Base-by-base conservation (phyloP, 2,888 invertebrate genomes). In the Melieria crassipennis region DNA sequence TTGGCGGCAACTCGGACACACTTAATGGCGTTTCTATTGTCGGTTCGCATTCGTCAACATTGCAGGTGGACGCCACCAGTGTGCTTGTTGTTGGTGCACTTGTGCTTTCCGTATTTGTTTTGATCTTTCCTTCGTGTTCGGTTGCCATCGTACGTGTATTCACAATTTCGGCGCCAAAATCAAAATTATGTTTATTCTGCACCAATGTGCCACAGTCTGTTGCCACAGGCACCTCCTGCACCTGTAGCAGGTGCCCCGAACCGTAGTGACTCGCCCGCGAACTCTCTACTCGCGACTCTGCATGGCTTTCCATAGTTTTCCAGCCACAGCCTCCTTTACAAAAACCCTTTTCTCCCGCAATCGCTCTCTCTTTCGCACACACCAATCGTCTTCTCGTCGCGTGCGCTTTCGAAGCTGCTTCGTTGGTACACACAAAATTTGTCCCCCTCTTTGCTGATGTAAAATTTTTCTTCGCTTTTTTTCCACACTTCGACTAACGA, bases 361-460 rank as follows among this genome's bases (percentile, higher is more conserved):
- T 61, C 67, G 43, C 58, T 69, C 30, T n/a, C 42, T 64, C 52
- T 67, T 55, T 50, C 62, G 75, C 73, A 72, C 56, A 75, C 64
- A 67, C 73, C 70, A 52, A 77, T 52, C 50, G 74, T 76, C 75
- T 76, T 81, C 79, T 76, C 61, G 80, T 79, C 72, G 76, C 72
- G 76, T 80, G 76, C 78, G 78, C 77, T 81, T 83, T 81, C 79
- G 73, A 75, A 77, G 63, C 79, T 78, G 78, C 76, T 83, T 83
- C 83, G 82, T 81, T 83, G 83, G 77, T 83, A 83, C 83, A 83
- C 83, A 84, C 83, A 83, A 82, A 81, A 78, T 80, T 80, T 82
- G 80, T 80, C 72, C 68, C 63, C 78, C 74, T 75, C 73, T 76
- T 73, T 76, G 73, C 73, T 77, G 75, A 77, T 78, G 72, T 67